These are phyloP conservation scores for Rhagologus leucostigma DNA, from an alignment of 2,113 vertebrate genomes.

Conservation along the genomic window DNA sequence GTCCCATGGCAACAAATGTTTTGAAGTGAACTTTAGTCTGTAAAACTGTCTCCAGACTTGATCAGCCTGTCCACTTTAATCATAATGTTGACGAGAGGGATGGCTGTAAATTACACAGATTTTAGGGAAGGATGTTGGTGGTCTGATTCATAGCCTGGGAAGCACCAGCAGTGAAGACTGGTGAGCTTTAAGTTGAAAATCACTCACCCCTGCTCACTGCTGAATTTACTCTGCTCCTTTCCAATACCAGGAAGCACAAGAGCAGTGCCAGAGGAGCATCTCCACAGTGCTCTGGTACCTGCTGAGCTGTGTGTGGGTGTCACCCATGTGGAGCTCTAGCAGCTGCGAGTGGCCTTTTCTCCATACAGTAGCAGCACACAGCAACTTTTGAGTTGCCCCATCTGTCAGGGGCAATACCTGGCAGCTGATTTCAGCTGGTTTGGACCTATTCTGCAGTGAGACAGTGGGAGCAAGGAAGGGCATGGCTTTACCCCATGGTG, in stretches of 20 bases:
- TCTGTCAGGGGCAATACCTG: no score
- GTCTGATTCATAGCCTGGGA: neutral
- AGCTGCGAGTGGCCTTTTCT: neutral
- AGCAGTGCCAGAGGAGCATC: neutral
- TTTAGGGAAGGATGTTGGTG: neutral
- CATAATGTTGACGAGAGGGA: neutral
- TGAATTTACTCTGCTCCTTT: neutral
- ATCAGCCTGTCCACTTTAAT: neutral
- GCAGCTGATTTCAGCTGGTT: neutral
- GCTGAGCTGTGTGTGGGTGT: neutral
- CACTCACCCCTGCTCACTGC: neutral
- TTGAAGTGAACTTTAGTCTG: neutral
- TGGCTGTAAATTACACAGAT: neutral
- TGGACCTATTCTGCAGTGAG: neutral
- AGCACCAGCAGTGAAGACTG: neutral
- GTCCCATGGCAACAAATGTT: rapidly evolving
- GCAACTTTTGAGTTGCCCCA: neutral
- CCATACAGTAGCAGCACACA: rapidly evolving
- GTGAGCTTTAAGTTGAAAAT: neutral
- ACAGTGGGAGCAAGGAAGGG: neutral
- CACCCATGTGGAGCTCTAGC: rapidly evolving
- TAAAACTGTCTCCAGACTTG: neutral
- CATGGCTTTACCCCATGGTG: rapidly evolving
- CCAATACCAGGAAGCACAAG: no score
- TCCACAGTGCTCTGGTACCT: neutral